These are phyloP conservation scores for Himalopsyche tibetana DNA, from an alignment of 2,888 invertebrate species.

Conservation along the genomic window DNA sequence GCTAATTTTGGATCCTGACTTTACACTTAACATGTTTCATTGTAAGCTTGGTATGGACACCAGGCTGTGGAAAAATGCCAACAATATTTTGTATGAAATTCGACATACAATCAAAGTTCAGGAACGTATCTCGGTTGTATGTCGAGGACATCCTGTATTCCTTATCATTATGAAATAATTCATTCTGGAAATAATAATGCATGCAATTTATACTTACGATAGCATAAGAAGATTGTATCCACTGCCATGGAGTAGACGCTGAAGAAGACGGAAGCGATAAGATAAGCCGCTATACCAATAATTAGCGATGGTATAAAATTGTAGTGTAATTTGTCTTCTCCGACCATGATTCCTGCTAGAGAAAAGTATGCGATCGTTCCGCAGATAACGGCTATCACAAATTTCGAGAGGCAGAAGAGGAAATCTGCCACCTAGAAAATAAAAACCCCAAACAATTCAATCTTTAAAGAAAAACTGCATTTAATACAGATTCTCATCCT, in stretches of 20 bases:
- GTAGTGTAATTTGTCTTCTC: slow-evolving; percentile 81
- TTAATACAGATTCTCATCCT: too few relatives aligned
- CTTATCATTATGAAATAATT: too few relatives aligned
- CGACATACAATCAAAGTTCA: background rate
- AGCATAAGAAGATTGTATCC: slow-evolving; percentile 96
- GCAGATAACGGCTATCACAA: slow-evolving; percentile 87
- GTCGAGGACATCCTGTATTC: background rate
- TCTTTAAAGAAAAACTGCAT: background rate
- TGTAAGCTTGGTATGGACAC: too few relatives aligned
- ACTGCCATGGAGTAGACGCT: slow-evolving; percentile 98
- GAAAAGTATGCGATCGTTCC: slow-evolving; percentile 87
- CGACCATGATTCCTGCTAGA: slow-evolving; percentile 77
- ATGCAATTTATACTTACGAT: slow-evolving; percentile 82
- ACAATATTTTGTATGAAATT: background rate
- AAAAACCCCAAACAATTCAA: background rate
- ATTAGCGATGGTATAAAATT: slow-evolving; percentile 89
- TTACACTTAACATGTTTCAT: too few relatives aligned
- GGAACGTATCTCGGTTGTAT: background rate
- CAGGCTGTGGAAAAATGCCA: too few relatives aligned
- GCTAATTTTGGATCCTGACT: too few relatives aligned
- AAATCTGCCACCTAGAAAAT: slow-evolving; percentile 88
- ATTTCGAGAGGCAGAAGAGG: slow-evolving; percentile 92
- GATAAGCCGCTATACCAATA: slow-evolving; percentile 88
- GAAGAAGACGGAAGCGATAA: slow-evolving; percentile 94
- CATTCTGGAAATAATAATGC: too few relatives aligned